A percentile compares a stretch with the other conserved stretches of the same genome.
Conservation (phyloP, 1,140 invertebrate genomes). For the Periplaneta americana region DNA sequence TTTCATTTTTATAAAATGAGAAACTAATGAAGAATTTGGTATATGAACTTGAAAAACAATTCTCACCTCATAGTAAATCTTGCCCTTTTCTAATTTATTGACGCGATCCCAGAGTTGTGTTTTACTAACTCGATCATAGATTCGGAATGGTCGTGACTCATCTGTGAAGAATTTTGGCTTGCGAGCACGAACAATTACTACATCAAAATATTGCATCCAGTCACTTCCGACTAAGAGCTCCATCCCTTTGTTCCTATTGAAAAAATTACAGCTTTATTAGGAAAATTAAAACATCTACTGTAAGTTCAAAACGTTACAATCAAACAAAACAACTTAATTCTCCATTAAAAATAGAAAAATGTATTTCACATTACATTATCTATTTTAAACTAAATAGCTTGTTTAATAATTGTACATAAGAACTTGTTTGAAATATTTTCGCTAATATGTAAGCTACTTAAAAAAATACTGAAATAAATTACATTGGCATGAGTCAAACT, state of each 20-base stretch:
- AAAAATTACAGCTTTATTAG: not conserved
- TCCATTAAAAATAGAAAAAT: not conserved
- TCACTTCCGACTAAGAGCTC: slow-evolving; percentile 79
- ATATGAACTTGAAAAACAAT: too few species aligned
- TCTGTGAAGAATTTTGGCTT: slow-evolving; percentile 97
- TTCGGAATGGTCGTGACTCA: slow-evolving; percentile 79
- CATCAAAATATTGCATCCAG: slow-evolving; percentile 90
- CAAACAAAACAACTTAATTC: not conserved
- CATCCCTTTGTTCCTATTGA: slow-evolving; percentile 82
- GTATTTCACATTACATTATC: not conserved
- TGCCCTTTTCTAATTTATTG: slow-evolving; percentile 76
- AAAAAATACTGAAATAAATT: too few species aligned
- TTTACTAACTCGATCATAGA: slow-evolving; percentile 75
- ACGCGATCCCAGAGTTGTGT: slow-evolving; percentile 90
- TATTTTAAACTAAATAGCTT: not conserved
- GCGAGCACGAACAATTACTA: slow-evolving; percentile 89
- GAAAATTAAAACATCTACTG: too few species aligned
- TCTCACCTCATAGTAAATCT: slow-evolving; percentile 86
- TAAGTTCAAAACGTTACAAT: not conserved
- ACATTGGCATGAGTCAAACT: not conserved
- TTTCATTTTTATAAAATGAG: too few species aligned
- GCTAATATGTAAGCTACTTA: too few species aligned
- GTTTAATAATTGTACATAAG: too few species aligned
- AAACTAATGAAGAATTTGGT: too few species aligned
- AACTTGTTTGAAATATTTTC: too few species aligned